These are phyloP conservation scores for Drosophila orosa DNA, from an alignment of 1,140 invertebrate genomes.

Conservation along the genomic window DNA sequence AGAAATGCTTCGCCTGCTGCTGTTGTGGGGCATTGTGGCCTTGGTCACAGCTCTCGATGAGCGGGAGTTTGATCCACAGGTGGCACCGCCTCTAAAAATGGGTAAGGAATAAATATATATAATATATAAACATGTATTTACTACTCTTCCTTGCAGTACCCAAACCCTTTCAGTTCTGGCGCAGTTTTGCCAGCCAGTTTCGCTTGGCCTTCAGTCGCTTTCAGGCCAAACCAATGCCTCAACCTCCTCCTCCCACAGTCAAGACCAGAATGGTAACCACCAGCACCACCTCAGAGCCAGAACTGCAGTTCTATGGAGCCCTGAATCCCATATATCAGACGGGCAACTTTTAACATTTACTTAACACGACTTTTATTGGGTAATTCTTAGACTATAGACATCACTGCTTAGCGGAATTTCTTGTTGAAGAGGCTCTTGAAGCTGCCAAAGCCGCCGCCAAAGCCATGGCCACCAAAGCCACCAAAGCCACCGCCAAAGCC, in stretches of 20 bases:
- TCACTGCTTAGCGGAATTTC: slow-evolving; percentile 47
- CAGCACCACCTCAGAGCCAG: slow-evolving; percentile 24
- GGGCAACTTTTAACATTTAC: slow-evolving; percentile 49
- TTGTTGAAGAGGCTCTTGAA: slow-evolving; percentile 70
- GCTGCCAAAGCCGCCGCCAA: slow-evolving; percentile 57
- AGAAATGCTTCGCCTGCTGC: slow-evolving; percentile 44
- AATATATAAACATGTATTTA: no score
- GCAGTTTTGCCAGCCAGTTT: slow-evolving; percentile 43
- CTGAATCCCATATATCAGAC: slow-evolving; percentile 65
- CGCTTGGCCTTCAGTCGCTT: slow-evolving; percentile 14
- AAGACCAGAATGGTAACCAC: slow-evolving; percentile 23
- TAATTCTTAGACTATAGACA: slow-evolving; percentile 34
- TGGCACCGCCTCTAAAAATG: slow-evolving; percentile 40
- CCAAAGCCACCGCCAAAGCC: slow-evolving; percentile 62
- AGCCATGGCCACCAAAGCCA: slow-evolving; percentile 55
- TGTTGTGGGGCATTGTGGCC: slow-evolving; percentile 25
- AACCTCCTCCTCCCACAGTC: slow-evolving; percentile 9
- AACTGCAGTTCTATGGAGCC: slow-evolving; percentile 60
- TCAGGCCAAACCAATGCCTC: slow-evolving; percentile 12
- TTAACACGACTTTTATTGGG: slow-evolving; percentile 34
- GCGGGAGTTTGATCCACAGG: slow-evolving; percentile 55
- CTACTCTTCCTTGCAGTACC: slow-evolving; percentile 8
- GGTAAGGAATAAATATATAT: slow-evolving; percentile 19
- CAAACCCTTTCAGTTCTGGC: slow-evolving; percentile 45
- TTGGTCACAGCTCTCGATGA: slow-evolving; percentile 37